Evolutionary conservation across 2,888 invertebrate genomes (phyloP).

Genomic region (Tenthredo livida): DNA sequence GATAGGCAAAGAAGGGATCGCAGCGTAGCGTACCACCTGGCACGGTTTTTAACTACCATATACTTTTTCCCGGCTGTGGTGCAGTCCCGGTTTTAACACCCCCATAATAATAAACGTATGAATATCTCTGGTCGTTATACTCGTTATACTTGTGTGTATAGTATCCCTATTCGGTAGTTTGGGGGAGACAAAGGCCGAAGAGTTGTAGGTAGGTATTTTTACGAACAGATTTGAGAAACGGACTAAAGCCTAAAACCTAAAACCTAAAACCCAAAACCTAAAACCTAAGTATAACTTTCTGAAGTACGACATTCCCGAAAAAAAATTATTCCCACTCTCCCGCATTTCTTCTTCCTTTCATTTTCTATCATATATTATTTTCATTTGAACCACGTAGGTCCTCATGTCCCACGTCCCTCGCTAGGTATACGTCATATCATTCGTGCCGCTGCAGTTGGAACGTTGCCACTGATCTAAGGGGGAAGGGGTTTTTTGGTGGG

Average conservation of each 20-base stretch:
- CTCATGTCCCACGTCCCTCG: background rate
- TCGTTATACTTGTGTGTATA: background rate
- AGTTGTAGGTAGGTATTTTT: background rate
- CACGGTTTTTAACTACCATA: slow-evolving; percentile 37
- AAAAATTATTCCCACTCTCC: background rate
- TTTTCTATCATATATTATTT: background rate
- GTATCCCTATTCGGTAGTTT: background rate
- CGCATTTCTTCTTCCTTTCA: background rate
- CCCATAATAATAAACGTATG: background rate
- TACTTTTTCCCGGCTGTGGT: background rate
- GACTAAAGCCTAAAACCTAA: background rate
- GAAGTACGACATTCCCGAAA: background rate
- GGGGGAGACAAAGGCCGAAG: background rate
- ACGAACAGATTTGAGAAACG: background rate
- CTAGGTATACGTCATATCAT: background rate
- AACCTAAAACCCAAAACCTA: background rate
- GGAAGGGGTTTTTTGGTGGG: background rate
- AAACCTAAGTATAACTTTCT: background rate
- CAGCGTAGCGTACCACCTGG: slow-evolving; percentile 43
- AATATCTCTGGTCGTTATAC: slow-evolving; percentile 1
- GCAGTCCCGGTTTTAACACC: background rate
- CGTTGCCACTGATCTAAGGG: slow-evolving; percentile 5
- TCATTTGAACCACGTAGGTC: background rate
- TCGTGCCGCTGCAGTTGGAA: slow-evolving; percentile 21
- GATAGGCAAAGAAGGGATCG: background rate